These are phyloP conservation scores for Malurus splendens DNA, from an alignment of 2,797 vertebrate genomes.

Conservation along the genomic window DNA sequence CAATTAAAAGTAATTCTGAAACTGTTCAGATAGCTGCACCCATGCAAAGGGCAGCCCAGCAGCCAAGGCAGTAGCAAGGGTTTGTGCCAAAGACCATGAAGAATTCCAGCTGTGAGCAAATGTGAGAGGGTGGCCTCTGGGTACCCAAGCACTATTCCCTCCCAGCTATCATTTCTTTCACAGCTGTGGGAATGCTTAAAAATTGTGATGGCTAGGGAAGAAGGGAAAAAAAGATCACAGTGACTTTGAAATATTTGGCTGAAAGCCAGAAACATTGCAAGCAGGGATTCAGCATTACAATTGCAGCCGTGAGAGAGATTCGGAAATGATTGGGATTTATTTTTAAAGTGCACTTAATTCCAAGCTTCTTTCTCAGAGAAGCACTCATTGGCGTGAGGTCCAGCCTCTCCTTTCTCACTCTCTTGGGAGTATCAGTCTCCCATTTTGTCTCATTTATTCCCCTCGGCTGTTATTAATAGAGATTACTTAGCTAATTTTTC, in stretches of 20 bases:
- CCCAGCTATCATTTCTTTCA: not conserved
- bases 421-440: not conserved
- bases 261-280: not conserved
- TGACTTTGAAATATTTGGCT: constrained; percentile 31
- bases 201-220: not conserved
- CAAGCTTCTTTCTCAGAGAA: constrained; percentile 3
- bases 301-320: not conserved
- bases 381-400: not conserved
- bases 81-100: constrained; percentile 1
- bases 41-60: not conserved
- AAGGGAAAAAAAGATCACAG: not conserved
- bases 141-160: not conserved
- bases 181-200: constrained; percentile 47
- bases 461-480: not conserved
- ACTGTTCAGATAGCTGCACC: not conserved
- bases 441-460: not conserved
- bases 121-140: not conserved
- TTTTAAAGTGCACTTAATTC: constrained; percentile 17
- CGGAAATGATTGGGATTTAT: not conserved
- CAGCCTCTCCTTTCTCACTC: not conserved
- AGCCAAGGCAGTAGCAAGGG: not conserved
- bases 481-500: not conserved
- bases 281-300: not conserved
- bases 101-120: constrained; percentile 37
- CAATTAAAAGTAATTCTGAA: constrained; percentile 7